These are phyloP conservation scores for Cabera pusaria DNA, from an alignment of 2,888 invertebrate species.

Conservation along the genomic window DNA sequence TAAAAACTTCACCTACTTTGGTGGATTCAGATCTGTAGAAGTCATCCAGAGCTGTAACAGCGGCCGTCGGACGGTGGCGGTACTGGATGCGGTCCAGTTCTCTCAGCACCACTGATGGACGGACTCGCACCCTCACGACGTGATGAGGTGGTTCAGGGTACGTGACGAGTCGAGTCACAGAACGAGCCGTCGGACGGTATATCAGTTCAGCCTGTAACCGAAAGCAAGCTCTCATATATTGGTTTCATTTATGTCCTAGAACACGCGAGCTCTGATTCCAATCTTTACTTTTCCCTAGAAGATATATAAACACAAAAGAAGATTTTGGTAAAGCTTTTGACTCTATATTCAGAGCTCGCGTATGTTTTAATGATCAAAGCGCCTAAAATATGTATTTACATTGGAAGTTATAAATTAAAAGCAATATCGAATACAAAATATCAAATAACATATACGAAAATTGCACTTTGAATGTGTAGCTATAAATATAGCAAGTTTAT, in stretches of 20 bases:
- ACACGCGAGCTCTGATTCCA: slow-evolving; percentile 8
- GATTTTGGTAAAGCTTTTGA: too few relatives aligned
- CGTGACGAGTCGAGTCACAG: slow-evolving; percentile 84
- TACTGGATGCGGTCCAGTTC: slow-evolving; percentile 88
- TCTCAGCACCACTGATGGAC: slow-evolving; percentile 86
- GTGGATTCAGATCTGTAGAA: slow-evolving; percentile 90
- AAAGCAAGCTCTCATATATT: neutral
- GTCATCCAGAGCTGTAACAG: slow-evolving; percentile 87
- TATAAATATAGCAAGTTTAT: slow-evolving; percentile 1
- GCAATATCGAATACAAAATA: neutral
- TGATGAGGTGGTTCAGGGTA: slow-evolving; percentile 83
- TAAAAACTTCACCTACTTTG: too few relatives aligned
- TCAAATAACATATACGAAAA: neutral
- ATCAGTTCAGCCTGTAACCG: slow-evolving; percentile 71
- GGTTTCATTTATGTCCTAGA: too few relatives aligned
- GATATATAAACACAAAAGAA: too few relatives aligned
- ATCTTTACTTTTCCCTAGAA: too few relatives aligned
- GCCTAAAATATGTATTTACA: neutral
- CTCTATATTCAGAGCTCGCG: slow-evolving; percentile 11
- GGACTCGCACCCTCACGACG: slow-evolving; percentile 81
- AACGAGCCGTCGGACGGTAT: slow-evolving; percentile 73
- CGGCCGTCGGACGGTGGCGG: slow-evolving; percentile 83
- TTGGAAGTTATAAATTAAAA: neutral
- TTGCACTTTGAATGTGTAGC: too few relatives aligned
- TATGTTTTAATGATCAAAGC: slow-evolving; percentile 4